Base-by-base conservation (phyloP, 2,888 invertebrate genomes). In the Euzetes globulus region DNA sequence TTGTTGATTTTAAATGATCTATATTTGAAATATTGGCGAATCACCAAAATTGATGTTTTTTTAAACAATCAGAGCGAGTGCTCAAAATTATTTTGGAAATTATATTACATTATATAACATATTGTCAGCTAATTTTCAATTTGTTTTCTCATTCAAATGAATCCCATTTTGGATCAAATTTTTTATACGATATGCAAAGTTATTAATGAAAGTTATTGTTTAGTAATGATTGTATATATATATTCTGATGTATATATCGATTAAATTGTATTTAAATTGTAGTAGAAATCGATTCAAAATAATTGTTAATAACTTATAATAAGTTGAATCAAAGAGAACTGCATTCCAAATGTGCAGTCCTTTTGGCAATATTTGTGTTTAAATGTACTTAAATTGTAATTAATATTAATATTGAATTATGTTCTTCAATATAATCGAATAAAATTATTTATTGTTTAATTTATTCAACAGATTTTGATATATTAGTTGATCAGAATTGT, bases 111-210 rank as follows among this genome's bases (percentile, higher is more conserved):
- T 41, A 41, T 41, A 41, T 41, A 41, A n/a, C 15, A 29, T 22
- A 29, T 60, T 45, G 1, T 68, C 41, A 68, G 68, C 68, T 68
- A 68, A 41, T 22, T 22, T 68, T 68, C 33, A 41, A 55, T 63
- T 63, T 63, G 63, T 68, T 41, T 37, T 41, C 13, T 41, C 37
- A 68, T 63, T 63, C 19, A 68, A 68, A 33, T 68, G 41, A 68
- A 68, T 22, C 37, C 37, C 33, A 60, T 19, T 68, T 68, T 68
- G 68, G 29, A 68, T 41, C 68, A 63, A 63, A 63, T 33, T 68
- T 68, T 68, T 68, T 41, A 68, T 68, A 68, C 45, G 37, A 68
- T 68, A 68, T 68, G 68, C 68, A 68, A 68, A 68, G 58, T 58
- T 63, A 19, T 13, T 63, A 63, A 7, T 55, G 22, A 22, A 15